Conservation (phyloP, 2,888 invertebrate species). For the Xanthia icteritia region DNA sequence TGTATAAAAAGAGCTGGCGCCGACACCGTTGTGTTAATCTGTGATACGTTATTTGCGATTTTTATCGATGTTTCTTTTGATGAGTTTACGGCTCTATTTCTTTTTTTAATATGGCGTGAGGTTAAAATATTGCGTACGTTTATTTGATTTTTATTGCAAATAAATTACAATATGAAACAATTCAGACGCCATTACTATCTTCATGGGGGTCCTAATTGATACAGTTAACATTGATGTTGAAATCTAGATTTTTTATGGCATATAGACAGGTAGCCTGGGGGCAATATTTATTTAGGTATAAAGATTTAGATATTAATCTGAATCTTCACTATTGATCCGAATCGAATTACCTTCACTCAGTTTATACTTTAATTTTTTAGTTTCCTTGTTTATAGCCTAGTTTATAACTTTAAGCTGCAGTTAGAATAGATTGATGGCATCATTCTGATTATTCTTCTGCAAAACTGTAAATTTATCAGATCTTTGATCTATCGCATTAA, state of each 20-base stretch:
- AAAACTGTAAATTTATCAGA: constrained; percentile 43
- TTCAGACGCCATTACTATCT: constrained; percentile 50
- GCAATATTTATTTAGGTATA: constrained; percentile 48
- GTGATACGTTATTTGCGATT: constrained; percentile 75
- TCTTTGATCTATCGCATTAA: constrained; percentile 12
- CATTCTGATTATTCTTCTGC: constrained; percentile 17
- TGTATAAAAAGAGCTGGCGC: constrained; percentile 69
- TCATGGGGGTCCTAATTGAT: constrained; percentile 53
- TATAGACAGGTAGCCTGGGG: constrained; percentile 22
- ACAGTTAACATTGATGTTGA: constrained; percentile 52
- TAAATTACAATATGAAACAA: constrained; percentile 61
- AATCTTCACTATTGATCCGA: constrained; percentile 30
- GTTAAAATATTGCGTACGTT: constrained; percentile 56
- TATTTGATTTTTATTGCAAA: constrained; percentile 64
- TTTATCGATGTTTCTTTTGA: constrained; percentile 76
- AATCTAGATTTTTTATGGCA: constrained; percentile 38
- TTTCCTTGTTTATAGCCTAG: constrained; percentile 28
- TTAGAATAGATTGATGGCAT: constrained; percentile 43
- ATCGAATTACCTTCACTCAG: constrained; percentile 34
- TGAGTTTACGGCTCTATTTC: constrained; percentile 70
- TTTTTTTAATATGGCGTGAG: constrained; percentile 49
- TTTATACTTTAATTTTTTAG: constrained; percentile 37
- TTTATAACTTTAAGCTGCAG: constrained; percentile 25
- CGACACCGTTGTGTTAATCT: constrained; percentile 79
- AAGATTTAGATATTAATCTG: constrained; percentile 39